Evolutionary conservation across 2,113 vertebrate genomes (phyloP).

Genomic region (Pungitius pungitius): DNA sequence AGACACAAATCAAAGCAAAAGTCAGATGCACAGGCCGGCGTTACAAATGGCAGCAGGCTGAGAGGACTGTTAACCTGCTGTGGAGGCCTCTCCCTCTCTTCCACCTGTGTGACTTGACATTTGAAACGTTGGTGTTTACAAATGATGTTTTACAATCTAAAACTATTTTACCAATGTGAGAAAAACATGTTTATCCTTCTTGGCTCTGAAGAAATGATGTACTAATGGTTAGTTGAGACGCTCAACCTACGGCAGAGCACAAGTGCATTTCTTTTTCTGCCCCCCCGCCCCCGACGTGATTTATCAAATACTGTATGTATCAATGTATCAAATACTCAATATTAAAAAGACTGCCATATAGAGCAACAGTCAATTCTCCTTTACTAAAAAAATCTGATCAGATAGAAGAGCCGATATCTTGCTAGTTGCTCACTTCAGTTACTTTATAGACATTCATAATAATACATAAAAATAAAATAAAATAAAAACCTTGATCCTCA

Average conservation of each 20-base stretch:
- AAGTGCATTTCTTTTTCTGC: not conserved
- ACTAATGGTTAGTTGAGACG: too few species aligned
- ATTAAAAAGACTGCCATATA: not conserved
- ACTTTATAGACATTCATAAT: not conserved
- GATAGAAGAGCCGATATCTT: not conserved
- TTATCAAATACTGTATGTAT: too few species aligned
- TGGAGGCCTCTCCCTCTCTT: not conserved
- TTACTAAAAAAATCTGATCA: too few species aligned
- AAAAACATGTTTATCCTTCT: not conserved
- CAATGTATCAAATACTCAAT: too few species aligned
- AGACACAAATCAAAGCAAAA: conserved; percentile 46
- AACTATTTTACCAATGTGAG: too few species aligned
- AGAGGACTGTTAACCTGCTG: conserved; percentile 31
- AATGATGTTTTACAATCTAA: not conserved
- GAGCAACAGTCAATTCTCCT: not conserved
- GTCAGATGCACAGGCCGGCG: conserved; percentile 15
- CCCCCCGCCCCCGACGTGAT: too few species aligned
- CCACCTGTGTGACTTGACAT: not conserved
- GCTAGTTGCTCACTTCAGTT: not conserved
- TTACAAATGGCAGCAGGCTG: conserved; percentile 15
- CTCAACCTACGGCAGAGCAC: not conserved
- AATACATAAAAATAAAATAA: not conserved
- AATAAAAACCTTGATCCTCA: not conserved
- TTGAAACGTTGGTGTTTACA: not conserved
- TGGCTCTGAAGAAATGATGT: not conserved